Conservation (phyloP, 2,113 vertebrate genomes). For the Diadophis punctatus region DNA sequence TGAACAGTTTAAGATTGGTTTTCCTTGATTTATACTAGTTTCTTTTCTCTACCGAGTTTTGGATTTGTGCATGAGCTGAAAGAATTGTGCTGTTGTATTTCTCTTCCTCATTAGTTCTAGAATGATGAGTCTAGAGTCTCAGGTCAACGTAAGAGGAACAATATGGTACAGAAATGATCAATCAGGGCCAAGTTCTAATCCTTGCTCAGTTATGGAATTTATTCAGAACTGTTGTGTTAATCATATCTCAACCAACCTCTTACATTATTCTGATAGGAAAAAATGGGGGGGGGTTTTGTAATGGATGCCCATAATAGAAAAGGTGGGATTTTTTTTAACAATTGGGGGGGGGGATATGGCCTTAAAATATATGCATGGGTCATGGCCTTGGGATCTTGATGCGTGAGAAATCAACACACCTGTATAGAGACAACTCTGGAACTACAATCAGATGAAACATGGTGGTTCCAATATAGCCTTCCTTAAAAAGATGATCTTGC, state of each 20-base stretch:
- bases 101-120: neutral
- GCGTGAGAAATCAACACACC: neutral
- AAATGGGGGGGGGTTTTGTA: no score
- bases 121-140: neutral
- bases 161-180: neutral
- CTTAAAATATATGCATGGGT: neutral
- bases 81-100: neutral
- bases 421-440: no score
- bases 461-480: neutral
- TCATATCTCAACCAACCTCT: neutral
- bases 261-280: neutral
- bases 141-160: neutral
- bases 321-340: neutral
- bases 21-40: neutral
- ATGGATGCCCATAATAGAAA: neutral
- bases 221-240: neutral
- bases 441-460: neutral
- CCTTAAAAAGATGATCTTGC: neutral
- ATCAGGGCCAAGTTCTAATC: neutral
- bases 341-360: neutral
- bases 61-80: neutral
- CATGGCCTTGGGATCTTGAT: neutral
- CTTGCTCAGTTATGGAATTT: neutral
- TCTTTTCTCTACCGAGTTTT: neutral
- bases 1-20: neutral